These are phyloP conservation scores for Ceratina japonica DNA, from an alignment of 1,140 invertebrate species.

Conservation along the genomic window DNA sequence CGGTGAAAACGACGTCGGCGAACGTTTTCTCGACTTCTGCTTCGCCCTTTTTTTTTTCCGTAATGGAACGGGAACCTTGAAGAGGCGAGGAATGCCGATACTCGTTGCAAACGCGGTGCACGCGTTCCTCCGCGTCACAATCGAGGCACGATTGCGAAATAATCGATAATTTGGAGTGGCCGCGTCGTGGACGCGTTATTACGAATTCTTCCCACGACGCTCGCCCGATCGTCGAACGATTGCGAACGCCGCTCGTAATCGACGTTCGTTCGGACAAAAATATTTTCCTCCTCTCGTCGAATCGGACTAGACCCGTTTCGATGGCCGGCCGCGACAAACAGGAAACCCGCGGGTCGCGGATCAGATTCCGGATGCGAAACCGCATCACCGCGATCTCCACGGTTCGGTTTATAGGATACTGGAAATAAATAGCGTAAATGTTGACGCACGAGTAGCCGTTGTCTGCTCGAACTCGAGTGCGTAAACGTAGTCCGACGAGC, in stretches of 20 bases:
- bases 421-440: no score
- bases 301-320: background rate
- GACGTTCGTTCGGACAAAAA: background rate
- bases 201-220: background rate
- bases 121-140: background rate
- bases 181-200: constrained; percentile 2
- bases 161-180: constrained; percentile 24
- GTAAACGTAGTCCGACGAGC: no score
- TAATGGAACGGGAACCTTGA: background rate
- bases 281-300: background rate
- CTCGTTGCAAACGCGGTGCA: background rate
- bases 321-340: background rate
- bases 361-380: background rate
- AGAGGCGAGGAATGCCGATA: background rate
- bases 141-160: constrained; percentile 11
- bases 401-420: background rate
- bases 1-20: background rate
- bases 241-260: background rate
- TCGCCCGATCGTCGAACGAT: background rate
- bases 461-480: no score
- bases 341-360: background rate
- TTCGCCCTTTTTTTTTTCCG: background rate
- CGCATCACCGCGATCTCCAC: background rate
- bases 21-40: background rate
- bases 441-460: no score